These are phyloP conservation scores for Stegana nigrithorax DNA, from an alignment of 2,888 invertebrate species.

Conservation along the genomic window DNA sequence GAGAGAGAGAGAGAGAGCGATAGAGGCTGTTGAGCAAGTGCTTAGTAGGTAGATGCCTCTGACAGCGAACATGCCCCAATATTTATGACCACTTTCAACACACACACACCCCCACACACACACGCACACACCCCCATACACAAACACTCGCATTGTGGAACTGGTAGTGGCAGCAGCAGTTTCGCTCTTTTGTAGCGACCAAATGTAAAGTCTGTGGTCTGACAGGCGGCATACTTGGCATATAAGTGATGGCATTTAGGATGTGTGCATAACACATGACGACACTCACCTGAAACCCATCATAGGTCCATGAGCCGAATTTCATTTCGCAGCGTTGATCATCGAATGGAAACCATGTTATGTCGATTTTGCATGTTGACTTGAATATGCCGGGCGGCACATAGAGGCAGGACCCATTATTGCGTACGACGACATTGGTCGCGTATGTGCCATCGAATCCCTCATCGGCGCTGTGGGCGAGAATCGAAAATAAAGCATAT, in stretches of 20 bases:
- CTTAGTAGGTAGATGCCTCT: background rate
- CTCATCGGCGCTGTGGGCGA: constrained; percentile 89
- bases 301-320: constrained; percentile 99
- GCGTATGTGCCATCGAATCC: constrained; percentile 98
- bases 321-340: constrained; percentile 99
- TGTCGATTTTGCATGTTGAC: constrained; percentile 98
- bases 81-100: constrained; percentile 3
- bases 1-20: background rate
- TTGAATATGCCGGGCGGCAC: constrained; percentile 99
- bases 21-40: background rate
- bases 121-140: background rate
- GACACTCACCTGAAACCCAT: constrained; percentile 86
- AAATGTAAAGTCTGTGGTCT: background rate
- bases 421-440: constrained; percentile 95
- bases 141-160: background rate
- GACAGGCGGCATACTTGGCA: background rate
- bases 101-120: background rate
- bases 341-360: constrained; percentile 99
- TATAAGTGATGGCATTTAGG: no score
- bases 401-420: constrained; percentile 94
- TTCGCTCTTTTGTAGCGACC: no score
- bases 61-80: background rate
- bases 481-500: constrained; percentile 2
- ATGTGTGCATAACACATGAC: no score
- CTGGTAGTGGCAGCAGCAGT: no score